Conservation (phyloP, 2,113 vertebrate genomes). For the Melierax canorus region DNA sequence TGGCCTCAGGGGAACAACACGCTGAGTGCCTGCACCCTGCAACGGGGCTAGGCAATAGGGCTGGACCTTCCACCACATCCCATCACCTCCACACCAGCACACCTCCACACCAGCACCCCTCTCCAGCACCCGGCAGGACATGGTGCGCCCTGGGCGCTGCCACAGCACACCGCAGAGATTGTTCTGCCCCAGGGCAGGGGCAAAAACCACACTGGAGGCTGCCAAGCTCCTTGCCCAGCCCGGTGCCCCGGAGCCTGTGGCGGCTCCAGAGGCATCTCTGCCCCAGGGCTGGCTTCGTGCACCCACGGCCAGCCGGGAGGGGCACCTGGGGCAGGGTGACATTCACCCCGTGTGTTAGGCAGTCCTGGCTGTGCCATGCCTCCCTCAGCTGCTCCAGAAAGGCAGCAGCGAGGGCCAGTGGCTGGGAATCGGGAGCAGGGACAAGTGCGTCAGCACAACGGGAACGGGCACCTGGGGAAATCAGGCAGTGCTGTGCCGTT, state of each 20-base stretch:
- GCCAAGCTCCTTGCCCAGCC: rapidly evolving
- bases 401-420: rapidly evolving
- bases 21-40: not conserved
- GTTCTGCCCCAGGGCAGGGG: not conserved
- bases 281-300: not conserved
- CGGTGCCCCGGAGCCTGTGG: rapidly evolving
- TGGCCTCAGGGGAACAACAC: not conserved
- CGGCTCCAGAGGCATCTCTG: not conserved
- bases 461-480: slow-evolving; percentile 43
- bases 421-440: slow-evolving; percentile 8
- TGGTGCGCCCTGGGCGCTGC: not conserved
- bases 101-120: not conserved
- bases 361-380: not conserved
- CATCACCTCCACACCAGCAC: not conserved
- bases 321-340: not conserved
- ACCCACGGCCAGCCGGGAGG: not conserved
- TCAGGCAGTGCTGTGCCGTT: not conserved
- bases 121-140: not conserved
- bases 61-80: not conserved
- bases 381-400: slow-evolving; percentile 49
- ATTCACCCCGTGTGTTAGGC: not conserved
- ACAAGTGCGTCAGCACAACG: not conserved
- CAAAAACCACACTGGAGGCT: not conserved
- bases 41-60: rapidly evolving
- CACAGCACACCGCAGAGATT: not conserved